Evolutionary conservation across 2,113 vertebrate species (phyloP), one percentile per base, ranked within the genome.

Genomic region (Spea multiplicata): DNA sequence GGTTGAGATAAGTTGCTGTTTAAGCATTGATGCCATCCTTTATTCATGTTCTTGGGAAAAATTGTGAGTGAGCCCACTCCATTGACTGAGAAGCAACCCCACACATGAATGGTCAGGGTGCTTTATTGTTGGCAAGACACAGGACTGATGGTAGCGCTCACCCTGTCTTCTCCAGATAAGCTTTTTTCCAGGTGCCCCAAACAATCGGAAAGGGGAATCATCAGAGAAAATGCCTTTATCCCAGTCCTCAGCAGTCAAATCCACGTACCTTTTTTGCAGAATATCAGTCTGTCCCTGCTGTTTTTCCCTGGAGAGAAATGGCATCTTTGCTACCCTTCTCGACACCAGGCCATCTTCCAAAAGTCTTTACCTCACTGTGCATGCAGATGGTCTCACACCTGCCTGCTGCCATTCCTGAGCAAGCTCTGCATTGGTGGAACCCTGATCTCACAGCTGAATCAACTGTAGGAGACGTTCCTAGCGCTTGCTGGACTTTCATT

Each of bases 61-160:
- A 30, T 30, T 30, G 30, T 30, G 30, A 30, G 30, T 30, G 30
- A 30, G 30, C 50, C 6, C 50, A 53, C 50, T 10, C 50, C 50
- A 6, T 53, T 53, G 50, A 10, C 50, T 10, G 50, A 2, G 50
- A 53, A 53, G 50, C 50, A 53, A 10, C 50, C 50, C 50, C 50
- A 53, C 50, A 53, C 50, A 30, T 30, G 30, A 7, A 55, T 55
- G 53, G 53, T 55, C 53, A 55, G 53, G 13, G 13, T 55, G 53
- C 53, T 55, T 55, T 55, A 8, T 13, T 62, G 16, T 62, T 62
- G 59, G 59, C 59, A 62, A 3, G 59, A 62, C n/a, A 62, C 14
- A n/a, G 59, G 14, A 62, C 59, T 62, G 59, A 62, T 62, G 59
- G 59, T 62, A 62, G 59, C 59, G 14, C 59, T 62, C 10, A 62